phyloP scores from a whole-genome alignment of 2,797 vertebrate genomes.

The Smutsia temminckii region DNA sequence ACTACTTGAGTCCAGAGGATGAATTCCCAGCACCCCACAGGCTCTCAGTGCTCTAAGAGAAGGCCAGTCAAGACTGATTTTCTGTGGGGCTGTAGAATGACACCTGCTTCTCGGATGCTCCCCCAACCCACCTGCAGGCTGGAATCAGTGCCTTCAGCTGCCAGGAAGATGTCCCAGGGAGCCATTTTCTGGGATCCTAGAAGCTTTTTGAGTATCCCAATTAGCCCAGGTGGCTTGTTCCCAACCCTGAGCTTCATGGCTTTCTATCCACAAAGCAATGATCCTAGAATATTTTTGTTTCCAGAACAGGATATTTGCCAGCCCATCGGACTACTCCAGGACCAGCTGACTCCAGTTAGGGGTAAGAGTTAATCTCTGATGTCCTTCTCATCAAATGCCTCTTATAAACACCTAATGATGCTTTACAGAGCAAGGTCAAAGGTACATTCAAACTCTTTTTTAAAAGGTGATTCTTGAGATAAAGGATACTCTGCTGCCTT shows the following conservation, averaged over 20 bases:
- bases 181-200: background rate
- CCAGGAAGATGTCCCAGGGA: background rate
- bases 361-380: background rate
- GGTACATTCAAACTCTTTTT: background rate
- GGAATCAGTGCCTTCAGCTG: no score
- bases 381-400: background rate
- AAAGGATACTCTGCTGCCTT: background rate
- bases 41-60: background rate
- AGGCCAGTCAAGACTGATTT: background rate
- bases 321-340: background rate
- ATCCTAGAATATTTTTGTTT: slow-evolving; percentile 4
- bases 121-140: no score
- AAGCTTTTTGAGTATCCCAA: background rate
- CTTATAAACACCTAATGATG: background rate
- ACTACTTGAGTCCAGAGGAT: background rate
- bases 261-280: background rate
- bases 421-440: background rate
- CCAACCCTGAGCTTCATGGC: background rate
- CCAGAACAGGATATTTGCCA: background rate
- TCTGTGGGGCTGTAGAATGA: background rate
- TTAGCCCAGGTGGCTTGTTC: background rate
- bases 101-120: background rate
- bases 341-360: background rate
- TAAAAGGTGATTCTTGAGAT: background rate
- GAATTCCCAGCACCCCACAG: background rate